These are phyloP conservation scores for Pseudomugil gertrudae DNA, from an alignment of 2,797 vertebrate species.

Conservation along the genomic window DNA sequence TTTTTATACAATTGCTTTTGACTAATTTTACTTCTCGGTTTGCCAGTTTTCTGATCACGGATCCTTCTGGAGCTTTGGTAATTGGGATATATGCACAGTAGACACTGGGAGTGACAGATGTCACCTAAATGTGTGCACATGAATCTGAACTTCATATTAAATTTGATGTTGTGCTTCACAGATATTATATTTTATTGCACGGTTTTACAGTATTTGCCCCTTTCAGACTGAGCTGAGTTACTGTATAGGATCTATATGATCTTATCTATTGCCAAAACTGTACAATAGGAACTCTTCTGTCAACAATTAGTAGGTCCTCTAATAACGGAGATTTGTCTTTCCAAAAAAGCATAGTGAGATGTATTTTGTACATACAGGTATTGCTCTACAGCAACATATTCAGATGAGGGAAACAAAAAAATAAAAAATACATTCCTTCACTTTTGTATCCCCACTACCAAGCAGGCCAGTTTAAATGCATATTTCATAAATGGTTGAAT, in stretches of 20 bases:
- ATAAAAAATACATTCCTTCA: conserved; percentile 42
- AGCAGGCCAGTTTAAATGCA: conserved; percentile 44
- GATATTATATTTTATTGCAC: conserved; percentile 71
- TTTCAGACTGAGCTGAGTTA: conserved; percentile 18
- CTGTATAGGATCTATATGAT: too few species aligned
- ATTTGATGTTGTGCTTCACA: conserved; percentile 34
- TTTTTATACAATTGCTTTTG: not conserved
- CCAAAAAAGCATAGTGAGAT: conserved; percentile 25
- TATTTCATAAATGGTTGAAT: conserved; percentile 48
- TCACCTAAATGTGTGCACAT: conserved; percentile 55
- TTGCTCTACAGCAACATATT: conserved; percentile 70
- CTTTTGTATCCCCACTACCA: conserved; percentile 22
- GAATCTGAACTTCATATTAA: conserved; percentile 37
- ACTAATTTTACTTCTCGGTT: conserved; percentile 1
- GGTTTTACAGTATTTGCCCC: conserved; percentile 34
- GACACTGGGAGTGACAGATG: conserved; percentile 35
- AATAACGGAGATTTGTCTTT: conserved; percentile 9
- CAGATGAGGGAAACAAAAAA: conserved; percentile 33
- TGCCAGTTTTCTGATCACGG: conserved; percentile 31
- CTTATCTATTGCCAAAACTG: conserved; percentile 43
- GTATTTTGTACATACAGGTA: conserved; percentile 63
- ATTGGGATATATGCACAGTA: conserved; percentile 52
- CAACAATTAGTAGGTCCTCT: conserved; percentile 28
- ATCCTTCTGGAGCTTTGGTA: conserved; percentile 65
- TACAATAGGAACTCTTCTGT: conserved; percentile 26